Evolutionary conservation across 2,797 vertebrate species (phyloP), one percentile per base, ranked within the genome.

Genomic region (Fundulus diaphanus): DNA sequence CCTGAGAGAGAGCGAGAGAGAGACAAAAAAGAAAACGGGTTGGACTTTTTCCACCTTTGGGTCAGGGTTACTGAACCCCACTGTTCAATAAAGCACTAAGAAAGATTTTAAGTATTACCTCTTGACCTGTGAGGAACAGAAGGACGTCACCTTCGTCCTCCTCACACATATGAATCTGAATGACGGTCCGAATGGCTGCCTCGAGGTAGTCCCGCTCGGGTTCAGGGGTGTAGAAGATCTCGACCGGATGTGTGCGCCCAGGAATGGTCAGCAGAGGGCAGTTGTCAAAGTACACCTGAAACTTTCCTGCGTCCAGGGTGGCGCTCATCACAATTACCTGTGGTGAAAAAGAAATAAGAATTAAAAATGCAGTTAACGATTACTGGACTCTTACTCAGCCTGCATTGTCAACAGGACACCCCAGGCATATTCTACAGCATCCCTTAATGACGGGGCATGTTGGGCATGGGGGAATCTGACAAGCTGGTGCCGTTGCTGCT

Each of bases 281-380:
- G 88, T 94, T 99, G 94, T 99, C 98, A 71, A 99, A 99, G 92
- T 99, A 99, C 77, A 99, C 94, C 89, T 99, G 98, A 92, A 99
- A 99, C 91, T 99, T 99, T 66, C 98, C 98, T 18, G 98, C 98
- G 90, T 99, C 98, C 76, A 99, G 92, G 29, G 98, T 99, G 85
- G 98, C 98, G 33, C 98, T 99, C 98, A 99, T 99, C 85, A 99
- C 97, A 77, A 99, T 99, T 77, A 99, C 97, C 98, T 99, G 90
- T 18, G 11, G 2, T 48, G 7, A 11, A 54, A 46, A 5, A 18
- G 74, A 65, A 42, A 1, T 11, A 51, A 65, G 12, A 13, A 16
- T 7, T 42, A 65, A n/a, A 66, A 66, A 42, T 7, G 3, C 3
- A 35, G 31, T 7, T 22, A 0, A 6, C 22, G 22, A 5, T 49